Base-by-base conservation (phyloP, 2,888 invertebrate species). In the Sesia apiformis region DNA sequence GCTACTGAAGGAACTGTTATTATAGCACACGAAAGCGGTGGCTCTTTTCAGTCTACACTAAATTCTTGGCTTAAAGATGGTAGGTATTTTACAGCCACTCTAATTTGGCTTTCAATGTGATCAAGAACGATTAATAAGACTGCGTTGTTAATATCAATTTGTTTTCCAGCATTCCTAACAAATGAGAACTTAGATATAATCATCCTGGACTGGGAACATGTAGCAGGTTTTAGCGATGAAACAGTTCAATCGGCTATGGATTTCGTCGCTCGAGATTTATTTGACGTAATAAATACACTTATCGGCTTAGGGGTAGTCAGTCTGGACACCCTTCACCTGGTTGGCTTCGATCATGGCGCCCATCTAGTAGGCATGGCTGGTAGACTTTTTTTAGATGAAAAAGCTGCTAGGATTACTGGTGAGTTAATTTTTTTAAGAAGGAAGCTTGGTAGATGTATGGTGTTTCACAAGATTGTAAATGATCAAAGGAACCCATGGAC, bases 301-400 rank as follows among this genome's bases (percentile, higher is more conserved):
- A 61, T 63, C 0, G 23, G 5, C 0, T 57, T 55, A 0, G 51
- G 53, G 0, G 56, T 56, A 8, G 63, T 69, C 4, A 38, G 57
- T 0, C 50, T 63, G 3, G 50, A 53, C 3, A 56, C 57, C 0
- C 52, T 78, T 4, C 83, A 82, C 50, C 52, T 84, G 4, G 68
- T 83, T 3, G 84, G 83, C 0, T 83, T 81, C 54, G 63, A 71
- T 51, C 72, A 83, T 3, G 83, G 84, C 8, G 83, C 82, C 4
- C 82, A 84, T 53, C 62, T 78, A 4, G 78, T 67, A 43, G 82
- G 82, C 1, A 67, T 67, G 38, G 64, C 75, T 51, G 78, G 75
- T 3, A 68, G 79, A 60, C n/a, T n/a, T n/a, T n/a, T n/a, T n/a
- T 43, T 70, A 1, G 49, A 55, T 0, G 65, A 67, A 7, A 5